Evolutionary conservation across 2,113 vertebrate genomes (phyloP).

Genomic region (Camelus dromedarius): DNA sequence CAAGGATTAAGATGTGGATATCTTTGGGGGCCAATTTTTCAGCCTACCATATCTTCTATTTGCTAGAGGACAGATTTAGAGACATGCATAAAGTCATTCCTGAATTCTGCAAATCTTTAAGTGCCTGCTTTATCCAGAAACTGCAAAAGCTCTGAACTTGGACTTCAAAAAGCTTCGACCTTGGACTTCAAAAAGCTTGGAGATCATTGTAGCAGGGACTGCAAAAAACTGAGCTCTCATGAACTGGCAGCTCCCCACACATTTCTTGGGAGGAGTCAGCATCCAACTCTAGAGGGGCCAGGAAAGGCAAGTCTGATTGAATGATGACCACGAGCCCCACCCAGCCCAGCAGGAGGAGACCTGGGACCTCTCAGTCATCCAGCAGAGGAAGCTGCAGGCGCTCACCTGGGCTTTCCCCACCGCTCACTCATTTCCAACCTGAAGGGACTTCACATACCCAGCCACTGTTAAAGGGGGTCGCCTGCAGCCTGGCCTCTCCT

Average conservation of each 20-base stretch:
- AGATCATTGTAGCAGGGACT: not conserved
- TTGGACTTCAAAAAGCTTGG: not conserved
- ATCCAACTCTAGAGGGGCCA: not conserved
- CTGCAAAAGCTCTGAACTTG: not conserved
- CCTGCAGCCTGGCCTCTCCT: not conserved
- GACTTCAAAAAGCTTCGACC: not conserved
- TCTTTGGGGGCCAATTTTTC: not conserved
- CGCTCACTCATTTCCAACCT: not conserved
- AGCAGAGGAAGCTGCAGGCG: not conserved
- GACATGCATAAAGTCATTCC: not conserved
- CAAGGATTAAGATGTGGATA: not conserved
- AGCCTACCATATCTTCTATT: not conserved
- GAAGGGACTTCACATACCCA: not conserved
- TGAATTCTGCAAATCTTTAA: not conserved
- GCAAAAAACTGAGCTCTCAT: not conserved
- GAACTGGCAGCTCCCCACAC: fast-evolving
- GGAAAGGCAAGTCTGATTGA: not conserved
- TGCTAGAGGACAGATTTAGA: not conserved
- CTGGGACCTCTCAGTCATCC: not conserved
- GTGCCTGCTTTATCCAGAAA: not conserved
- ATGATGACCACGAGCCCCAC: not conserved
- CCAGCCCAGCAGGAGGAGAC: not conserved
- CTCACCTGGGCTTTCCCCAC: not conserved
- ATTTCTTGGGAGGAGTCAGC: not conserved
- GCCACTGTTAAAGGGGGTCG: not conserved